Percentiles rank a stretch among this genome's conserved stretches.
Evolutionary conservation across 2,888 invertebrate genomes (phyloP).

Genomic region (Elysia crispata): DNA sequence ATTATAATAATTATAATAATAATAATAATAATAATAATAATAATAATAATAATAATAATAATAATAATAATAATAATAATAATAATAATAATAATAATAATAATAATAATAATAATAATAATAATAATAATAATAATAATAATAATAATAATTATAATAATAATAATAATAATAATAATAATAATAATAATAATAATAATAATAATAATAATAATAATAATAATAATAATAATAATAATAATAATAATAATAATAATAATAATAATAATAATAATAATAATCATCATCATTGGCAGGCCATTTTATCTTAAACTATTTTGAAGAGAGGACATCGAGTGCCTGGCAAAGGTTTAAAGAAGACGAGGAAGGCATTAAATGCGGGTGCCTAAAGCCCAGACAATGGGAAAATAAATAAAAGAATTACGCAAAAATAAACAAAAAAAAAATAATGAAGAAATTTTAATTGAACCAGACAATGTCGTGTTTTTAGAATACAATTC

Average conservation of each 20-base stretch:
- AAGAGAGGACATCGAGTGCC: too few species aligned
- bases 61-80: neutral
- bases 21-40: neutral
- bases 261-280: constrained; percentile 30
- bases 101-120: neutral
- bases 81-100: neutral
- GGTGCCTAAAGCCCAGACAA: too few species aligned
- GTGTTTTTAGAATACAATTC: too few species aligned
- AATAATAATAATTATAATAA: neutral
- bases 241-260: constrained; percentile 32
- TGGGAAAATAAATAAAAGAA: too few species aligned
- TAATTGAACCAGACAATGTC: too few species aligned
- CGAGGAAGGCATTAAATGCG: too few species aligned
- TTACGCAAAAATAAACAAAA: too few species aligned
- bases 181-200: neutral
- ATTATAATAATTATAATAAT: neutral
- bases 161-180: neutral
- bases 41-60: neutral
- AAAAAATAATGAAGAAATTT: too few species aligned
- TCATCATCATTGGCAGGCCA: constrained; percentile 31
- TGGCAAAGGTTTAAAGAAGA: too few species aligned
- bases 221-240: constrained; percentile 6
- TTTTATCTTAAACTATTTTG: too few species aligned
- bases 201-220: constrained; percentile 3
- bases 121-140: neutral